These are phyloP conservation scores for Dasyprocta punctata DNA, from an alignment of 2,113 vertebrate genomes.

Conservation along the genomic window DNA sequence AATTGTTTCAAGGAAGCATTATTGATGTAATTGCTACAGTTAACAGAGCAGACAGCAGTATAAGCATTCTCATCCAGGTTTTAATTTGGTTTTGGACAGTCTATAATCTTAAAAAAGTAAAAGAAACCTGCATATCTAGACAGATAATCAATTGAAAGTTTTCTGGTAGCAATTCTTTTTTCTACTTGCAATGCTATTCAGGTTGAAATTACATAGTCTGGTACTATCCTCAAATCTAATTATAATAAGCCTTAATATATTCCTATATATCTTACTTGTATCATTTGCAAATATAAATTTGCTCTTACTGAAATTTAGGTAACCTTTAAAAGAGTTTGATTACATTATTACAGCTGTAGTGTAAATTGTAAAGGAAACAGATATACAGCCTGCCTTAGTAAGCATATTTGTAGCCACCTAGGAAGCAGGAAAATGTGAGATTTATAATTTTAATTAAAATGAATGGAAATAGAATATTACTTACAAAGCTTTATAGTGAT, in stretches of 20 bases:
- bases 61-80: background rate
- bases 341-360: constrained; percentile 47
- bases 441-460: constrained; percentile 74
- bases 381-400: constrained; percentile 14
- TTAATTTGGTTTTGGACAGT: constrained; percentile 20
- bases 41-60: background rate
- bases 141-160: constrained; percentile 20
- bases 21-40: background rate
- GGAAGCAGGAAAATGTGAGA: constrained; percentile 47
- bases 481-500: constrained; percentile 54
- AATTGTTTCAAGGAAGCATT: constrained; percentile 36
- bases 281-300: constrained; percentile 54
- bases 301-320: constrained; percentile 36
- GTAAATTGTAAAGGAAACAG: constrained; percentile 31
- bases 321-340: constrained; percentile 57
- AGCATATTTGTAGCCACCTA: constrained; percentile 47
- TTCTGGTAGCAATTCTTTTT: constrained; percentile 47
- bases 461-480: constrained; percentile 42
- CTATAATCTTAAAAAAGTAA: constrained; percentile 35
- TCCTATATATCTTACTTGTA: background rate
- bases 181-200: background rate
- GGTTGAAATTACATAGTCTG: constrained; percentile 24
- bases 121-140: background rate
- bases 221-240: background rate
- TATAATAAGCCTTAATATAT: constrained; percentile 59